Base-by-base conservation (phyloP, 2,113 vertebrate genomes). In the Sakesphorus luctuosus region DNA sequence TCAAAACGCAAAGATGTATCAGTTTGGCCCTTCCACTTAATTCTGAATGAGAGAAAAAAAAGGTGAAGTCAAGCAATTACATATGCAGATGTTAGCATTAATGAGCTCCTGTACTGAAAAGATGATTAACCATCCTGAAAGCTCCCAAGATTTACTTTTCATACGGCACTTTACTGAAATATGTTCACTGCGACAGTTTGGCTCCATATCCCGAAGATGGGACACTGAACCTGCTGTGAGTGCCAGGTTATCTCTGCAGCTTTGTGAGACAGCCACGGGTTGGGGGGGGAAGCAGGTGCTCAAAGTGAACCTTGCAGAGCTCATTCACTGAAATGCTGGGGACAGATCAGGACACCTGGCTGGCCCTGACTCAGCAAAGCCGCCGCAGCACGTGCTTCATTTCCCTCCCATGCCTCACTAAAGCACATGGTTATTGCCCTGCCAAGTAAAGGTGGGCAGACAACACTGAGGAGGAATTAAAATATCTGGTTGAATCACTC, bases 91-190 rank as follows among this genome's bases (percentile, higher is more conserved):
- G 76, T 85, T 76, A 84, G 61, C 61, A 83, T 65, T 89, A 95
- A 93, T 17, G 26, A 91, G 77, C 61, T 89, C 66, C 69, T 63
- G 93, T 87, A 50, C 66, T 90, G 68, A 86, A 95, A 95, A 96
- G 87, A 88, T 90, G 92, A 97, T 96, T 95, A 97, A 95, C 84
- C 63, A 80, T 56, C 87, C 73, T 18, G 59, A 95, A 97, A 96
- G 53, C 52, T 78, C 80, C 73, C 62, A 92, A 89, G 87, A 93
- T 93, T 94, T 91, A 91, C 69, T 89, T 84, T 95, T 85, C 77
- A 65, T 47, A 31, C 2, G 8, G 73, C 49, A 62, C 46, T 93
- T 93, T 21, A 67, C 47, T 62, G 83, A 81, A 95, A 96, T 46
- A 62, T 10, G 21, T 46, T 61, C n/a, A n/a, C 76, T 77, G 91